phyloP scores from a whole-genome alignment of 2,797 vertebrate species.

The Lacerta bilineata region DNA sequence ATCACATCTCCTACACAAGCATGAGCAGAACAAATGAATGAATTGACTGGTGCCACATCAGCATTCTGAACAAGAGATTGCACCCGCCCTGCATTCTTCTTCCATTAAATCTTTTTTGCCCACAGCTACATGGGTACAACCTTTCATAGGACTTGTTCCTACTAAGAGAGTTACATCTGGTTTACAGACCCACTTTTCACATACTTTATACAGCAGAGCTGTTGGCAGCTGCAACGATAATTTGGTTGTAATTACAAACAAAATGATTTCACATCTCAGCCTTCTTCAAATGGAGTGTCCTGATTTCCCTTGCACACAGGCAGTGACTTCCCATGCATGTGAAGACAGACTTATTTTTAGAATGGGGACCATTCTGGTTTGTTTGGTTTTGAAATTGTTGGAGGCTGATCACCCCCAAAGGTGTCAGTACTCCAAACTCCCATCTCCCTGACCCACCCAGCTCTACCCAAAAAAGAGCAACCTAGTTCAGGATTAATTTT shows the following conservation, averaged over 20 bases:
- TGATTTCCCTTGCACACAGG: neutral
- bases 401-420: too few relatives aligned
- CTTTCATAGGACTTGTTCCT: constrained; percentile 67
- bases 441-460: too few relatives aligned
- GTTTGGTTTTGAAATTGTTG: too few relatives aligned
- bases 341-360: too few relatives aligned
- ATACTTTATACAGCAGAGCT: neutral
- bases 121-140: constrained; percentile 50
- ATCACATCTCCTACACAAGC: neutral
- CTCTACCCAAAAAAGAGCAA: too few relatives aligned
- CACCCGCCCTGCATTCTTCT: constrained; percentile 48
- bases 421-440: too few relatives aligned
- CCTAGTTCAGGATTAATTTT: too few relatives aligned
- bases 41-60: constrained; percentile 69
- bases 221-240: neutral
- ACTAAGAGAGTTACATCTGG: constrained; percentile 46
- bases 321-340: neutral
- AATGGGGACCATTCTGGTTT: too few relatives aligned
- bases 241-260: neutral
- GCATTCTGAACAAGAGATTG: constrained; percentile 44
- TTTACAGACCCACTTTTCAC: neutral
- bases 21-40: constrained; percentile 47
- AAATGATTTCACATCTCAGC: neutral
- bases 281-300: neutral
- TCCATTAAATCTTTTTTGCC: constrained; percentile 64